Evolutionary conservation across 2,797 vertebrate genomes (phyloP).

Genomic region (Chaunax sp.): DNA sequence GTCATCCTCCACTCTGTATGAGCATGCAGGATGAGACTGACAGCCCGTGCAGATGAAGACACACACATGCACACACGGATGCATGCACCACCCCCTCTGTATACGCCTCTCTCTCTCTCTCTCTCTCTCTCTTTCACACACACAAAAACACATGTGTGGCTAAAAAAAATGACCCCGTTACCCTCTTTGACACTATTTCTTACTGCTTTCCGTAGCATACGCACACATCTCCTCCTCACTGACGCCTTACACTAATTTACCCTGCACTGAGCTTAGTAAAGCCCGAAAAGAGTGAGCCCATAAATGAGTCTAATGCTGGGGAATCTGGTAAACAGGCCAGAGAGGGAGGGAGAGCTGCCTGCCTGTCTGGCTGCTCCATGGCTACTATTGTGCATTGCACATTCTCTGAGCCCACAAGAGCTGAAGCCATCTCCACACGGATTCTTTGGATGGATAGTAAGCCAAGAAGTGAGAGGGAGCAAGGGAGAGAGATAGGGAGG

Average conservation of each 20-base stretch:
- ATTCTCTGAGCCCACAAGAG: slow-evolving; percentile 84
- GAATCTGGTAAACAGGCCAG: slow-evolving; percentile 84
- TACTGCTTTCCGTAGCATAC: slow-evolving; percentile 39
- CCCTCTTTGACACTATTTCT: slow-evolving; percentile 47
- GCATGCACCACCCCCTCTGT: slow-evolving; percentile 68
- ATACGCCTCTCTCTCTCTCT: slow-evolving; percentile 57
- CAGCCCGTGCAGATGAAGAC: slow-evolving; percentile 77
- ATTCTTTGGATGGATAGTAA: slow-evolving; percentile 79
- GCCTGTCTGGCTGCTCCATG: slow-evolving; percentile 80
- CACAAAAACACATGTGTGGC: slow-evolving; percentile 49
- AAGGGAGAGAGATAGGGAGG: slow-evolving; percentile 11
- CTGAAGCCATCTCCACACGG: slow-evolving; percentile 82
- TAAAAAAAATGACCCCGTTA: slow-evolving; percentile 58
- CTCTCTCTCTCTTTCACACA: slow-evolving; percentile 19
- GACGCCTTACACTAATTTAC: slow-evolving; percentile 48
- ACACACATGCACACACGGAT: slow-evolving; percentile 53
- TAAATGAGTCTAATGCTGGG: slow-evolving; percentile 80
- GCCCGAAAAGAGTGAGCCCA: slow-evolving; percentile 72
- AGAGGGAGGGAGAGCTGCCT: slow-evolving; percentile 76
- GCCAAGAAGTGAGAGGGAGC: slow-evolving; percentile 77
- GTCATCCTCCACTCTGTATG: slow-evolving; percentile 90
- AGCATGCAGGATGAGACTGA: slow-evolving; percentile 90
- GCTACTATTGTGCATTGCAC: slow-evolving; percentile 83
- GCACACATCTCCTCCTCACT: slow-evolving; percentile 26
- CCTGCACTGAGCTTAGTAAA: slow-evolving; percentile 53